Conservation (phyloP, 1,140 invertebrate species). For the Probaryconus sp. region DNA sequence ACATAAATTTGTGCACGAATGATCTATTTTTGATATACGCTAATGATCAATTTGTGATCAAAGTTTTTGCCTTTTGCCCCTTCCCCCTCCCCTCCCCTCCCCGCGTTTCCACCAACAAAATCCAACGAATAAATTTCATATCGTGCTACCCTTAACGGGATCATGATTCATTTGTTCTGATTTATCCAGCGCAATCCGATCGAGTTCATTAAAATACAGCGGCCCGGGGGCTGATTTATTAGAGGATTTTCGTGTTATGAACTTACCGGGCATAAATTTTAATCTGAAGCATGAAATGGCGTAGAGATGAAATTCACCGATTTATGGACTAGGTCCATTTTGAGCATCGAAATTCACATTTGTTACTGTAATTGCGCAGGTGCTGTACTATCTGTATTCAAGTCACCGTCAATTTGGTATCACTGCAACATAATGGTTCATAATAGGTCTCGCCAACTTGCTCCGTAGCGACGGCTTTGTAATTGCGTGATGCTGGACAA, state of each 20-base stretch:
- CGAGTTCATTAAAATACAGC: constrained; percentile 36
- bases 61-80: too few relatives aligned
- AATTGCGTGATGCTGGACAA: constrained; percentile 30
- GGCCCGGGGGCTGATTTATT: constrained; percentile 50
- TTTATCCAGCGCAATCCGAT: constrained; percentile 23
- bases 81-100: too few relatives aligned
- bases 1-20: too few relatives aligned
- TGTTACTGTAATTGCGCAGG: constrained; percentile 56
- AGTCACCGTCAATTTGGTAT: constrained; percentile 56
- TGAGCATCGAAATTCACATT: constrained; percentile 52
- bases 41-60: too few relatives aligned
- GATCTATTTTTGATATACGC: too few relatives aligned
- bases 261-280: constrained; percentile 53
- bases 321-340: constrained; percentile 60
- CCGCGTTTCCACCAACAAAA: too few relatives aligned
- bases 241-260: constrained; percentile 35
- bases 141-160: neutral
- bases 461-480: constrained; percentile 12
- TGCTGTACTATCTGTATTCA: constrained; percentile 48
- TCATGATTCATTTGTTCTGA: constrained; percentile 29
- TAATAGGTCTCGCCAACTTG: constrained; percentile 37
- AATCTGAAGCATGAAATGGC: constrained; percentile 44
- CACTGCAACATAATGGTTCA: constrained; percentile 47
- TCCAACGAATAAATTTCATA: neutral
- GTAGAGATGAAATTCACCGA: constrained; percentile 53